Evolutionary conservation across 2,888 invertebrate species (phyloP).

Genomic region (Mythimna impura): DNA sequence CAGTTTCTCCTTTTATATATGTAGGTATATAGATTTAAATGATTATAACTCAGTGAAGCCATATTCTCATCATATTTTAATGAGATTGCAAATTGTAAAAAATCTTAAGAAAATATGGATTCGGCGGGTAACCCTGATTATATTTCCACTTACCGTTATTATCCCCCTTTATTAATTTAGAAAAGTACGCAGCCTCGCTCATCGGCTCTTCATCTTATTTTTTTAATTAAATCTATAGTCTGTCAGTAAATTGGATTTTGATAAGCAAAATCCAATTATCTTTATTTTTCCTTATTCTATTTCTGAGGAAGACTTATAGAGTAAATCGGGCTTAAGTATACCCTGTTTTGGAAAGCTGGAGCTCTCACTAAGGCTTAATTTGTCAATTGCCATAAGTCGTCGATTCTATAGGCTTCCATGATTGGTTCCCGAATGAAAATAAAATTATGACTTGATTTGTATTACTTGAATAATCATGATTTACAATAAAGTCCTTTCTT

Average conservation of each 20-base stretch:
- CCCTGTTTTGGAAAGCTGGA: constrained; percentile 8
- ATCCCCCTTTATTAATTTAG: constrained; percentile 26
- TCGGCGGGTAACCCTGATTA: not conserved
- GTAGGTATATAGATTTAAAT: no score
- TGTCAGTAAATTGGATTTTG: constrained; percentile 46
- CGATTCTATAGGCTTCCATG: not conserved
- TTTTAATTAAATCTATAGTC: constrained; percentile 59
- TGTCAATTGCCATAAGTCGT: not conserved
- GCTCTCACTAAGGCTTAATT: not conserved
- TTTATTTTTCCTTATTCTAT: constrained; percentile 35
- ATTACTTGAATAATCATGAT: no score
- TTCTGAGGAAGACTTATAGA: constrained; percentile 23
- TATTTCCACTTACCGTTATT: constrained; percentile 4
- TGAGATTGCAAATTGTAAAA: no score
- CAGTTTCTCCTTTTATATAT: no score
- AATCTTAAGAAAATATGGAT: no score
- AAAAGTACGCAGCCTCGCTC: constrained; percentile 1
- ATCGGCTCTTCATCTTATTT: constrained; percentile 26
- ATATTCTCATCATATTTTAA: no score
- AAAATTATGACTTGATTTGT: not conserved
- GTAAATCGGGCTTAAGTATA: constrained; percentile 4
- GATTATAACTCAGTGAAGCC: no score
- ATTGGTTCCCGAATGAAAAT: not conserved
- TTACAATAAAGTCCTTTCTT: no score
- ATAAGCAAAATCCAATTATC: constrained; percentile 54